Evolutionary conservation across 2,888 invertebrate species (phyloP), one percentile per base, ranked within the genome.

Genomic region (Eledona agricola): DNA sequence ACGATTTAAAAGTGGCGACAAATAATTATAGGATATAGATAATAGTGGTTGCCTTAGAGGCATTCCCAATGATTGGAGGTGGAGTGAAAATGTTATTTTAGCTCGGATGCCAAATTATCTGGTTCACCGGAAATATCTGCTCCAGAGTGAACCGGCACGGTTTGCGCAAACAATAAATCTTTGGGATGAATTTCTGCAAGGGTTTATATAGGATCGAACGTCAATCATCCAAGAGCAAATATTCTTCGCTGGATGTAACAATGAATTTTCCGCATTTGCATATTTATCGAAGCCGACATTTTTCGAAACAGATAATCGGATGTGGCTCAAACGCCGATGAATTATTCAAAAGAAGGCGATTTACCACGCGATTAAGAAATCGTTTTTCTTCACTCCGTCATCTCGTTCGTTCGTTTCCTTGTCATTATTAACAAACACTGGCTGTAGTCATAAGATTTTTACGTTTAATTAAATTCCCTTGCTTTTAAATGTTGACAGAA

Each of bases 241-340:
- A 51, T 51, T 35, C 43, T 51, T 22, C 22, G 31, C 35, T n/a
- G n/a, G 26, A 19, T 34, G 35, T 29, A 35, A 46, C 26, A 7
- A 4, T 34, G 46, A 12, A 23, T 34, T 46, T 35, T 46, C 26
- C 35, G 10, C 35, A 46, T 46, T 46, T 46, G 19, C 46, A 46
- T 34, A 46, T 35, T 34, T 34, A 43, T 26, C 25, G 35, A 46
- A 43, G 9, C 25, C 46, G 46, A 46, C 46, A 46, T 46, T 46
- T 46, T 46, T 31, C 26, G 35, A 46, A 46, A 34, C 35, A 46
- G 35, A 46, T 46, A 46, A 46, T 46, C 46, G 46, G 46, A 46
- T 46, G 46, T 46, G 34, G 46, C 35, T 46, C 26, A 25, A 25
- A 19, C 35, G 19, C 34, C 26, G 46, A 46, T 46, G 46, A 46